phyloP scores from a whole-genome alignment of 1,140 invertebrate genomes.

The Amphibalanus amphitrite region DNA sequence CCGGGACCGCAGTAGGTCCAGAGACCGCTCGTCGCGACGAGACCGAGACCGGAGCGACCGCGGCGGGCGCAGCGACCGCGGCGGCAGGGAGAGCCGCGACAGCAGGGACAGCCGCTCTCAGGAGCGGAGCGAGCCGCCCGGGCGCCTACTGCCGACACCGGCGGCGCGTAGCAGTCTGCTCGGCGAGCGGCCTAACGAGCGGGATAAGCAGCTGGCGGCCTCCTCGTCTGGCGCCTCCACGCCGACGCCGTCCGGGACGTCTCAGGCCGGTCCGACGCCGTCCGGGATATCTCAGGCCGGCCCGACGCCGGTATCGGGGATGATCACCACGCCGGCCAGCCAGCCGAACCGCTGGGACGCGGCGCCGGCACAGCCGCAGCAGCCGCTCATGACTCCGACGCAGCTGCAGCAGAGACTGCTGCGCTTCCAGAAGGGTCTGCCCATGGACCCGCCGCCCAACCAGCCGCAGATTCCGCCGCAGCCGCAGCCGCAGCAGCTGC shows the following conservation, averaged over 20 bases:
- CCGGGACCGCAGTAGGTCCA: slow-evolving; percentile 16
- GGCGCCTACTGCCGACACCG: not conserved
- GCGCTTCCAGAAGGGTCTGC: not conserved
- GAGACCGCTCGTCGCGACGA: slow-evolving; percentile 16
- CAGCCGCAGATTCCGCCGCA: not conserved
- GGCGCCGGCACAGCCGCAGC: too few relatives aligned
- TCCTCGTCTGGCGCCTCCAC: slow-evolving; percentile 37
- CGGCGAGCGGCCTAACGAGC: not conserved
- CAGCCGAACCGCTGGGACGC: not conserved
- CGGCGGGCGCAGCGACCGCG: slow-evolving; percentile 10
- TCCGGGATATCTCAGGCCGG: too few relatives aligned
- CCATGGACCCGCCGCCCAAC: not conserved
- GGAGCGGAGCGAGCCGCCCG: not conserved
- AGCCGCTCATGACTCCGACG: not conserved
- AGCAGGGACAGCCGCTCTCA: not conserved
- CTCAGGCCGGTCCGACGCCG: too few relatives aligned
- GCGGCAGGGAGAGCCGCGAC: not conserved
- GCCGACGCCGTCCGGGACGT: too few relatives aligned
- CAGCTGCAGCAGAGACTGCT: not conserved
- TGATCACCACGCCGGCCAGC: not conserved
- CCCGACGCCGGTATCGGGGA: too few relatives aligned
- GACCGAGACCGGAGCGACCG: slow-evolving; percentile 12
- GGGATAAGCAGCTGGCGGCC: not conserved
- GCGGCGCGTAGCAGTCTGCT: not conserved
- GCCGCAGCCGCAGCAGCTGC: too few relatives aligned